These are phyloP conservation scores for Drosophila eohydei DNA, from an alignment of 2,888 invertebrate genomes.

Conservation along the genomic window DNA sequence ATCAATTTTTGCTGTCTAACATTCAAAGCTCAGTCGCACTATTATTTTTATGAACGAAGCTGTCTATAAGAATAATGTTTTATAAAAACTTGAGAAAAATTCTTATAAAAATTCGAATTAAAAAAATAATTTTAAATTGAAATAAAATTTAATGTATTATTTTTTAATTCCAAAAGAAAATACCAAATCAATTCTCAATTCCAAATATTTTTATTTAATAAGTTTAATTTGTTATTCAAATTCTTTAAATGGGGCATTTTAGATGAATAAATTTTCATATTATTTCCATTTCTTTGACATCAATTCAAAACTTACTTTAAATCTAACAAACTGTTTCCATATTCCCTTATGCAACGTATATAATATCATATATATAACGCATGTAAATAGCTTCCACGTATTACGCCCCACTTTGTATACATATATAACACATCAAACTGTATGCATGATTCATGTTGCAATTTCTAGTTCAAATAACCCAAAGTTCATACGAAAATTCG, in stretches of 20 bases:
- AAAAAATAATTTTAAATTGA: too few relatives aligned
- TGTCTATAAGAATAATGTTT: background rate
- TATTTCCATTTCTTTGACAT: background rate
- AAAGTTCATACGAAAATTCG: constrained; percentile 17
- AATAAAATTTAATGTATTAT: too few relatives aligned
- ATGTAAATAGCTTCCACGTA: background rate
- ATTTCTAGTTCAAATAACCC: constrained; percentile 52
- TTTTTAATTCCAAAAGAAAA: too few relatives aligned
- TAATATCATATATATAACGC: background rate
- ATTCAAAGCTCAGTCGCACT: too few relatives aligned
- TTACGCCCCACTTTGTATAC: constrained; percentile 12
- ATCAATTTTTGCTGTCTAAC: too few relatives aligned
- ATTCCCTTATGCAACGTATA: background rate
- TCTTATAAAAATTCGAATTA: background rate
- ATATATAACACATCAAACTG: constrained; percentile 25
- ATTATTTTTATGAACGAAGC: too few relatives aligned
- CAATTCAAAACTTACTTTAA: background rate
- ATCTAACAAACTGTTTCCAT: background rate
- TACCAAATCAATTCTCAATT: too few relatives aligned
- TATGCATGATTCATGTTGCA: constrained; percentile 48
- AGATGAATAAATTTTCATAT: too few relatives aligned
- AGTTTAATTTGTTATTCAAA: background rate
- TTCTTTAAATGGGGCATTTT: too few relatives aligned
- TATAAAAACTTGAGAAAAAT: background rate
- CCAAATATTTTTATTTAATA: too few relatives aligned